phyloP scores from a whole-genome alignment of 2,888 invertebrate genomes.

The Eristalis pertinax region DNA sequence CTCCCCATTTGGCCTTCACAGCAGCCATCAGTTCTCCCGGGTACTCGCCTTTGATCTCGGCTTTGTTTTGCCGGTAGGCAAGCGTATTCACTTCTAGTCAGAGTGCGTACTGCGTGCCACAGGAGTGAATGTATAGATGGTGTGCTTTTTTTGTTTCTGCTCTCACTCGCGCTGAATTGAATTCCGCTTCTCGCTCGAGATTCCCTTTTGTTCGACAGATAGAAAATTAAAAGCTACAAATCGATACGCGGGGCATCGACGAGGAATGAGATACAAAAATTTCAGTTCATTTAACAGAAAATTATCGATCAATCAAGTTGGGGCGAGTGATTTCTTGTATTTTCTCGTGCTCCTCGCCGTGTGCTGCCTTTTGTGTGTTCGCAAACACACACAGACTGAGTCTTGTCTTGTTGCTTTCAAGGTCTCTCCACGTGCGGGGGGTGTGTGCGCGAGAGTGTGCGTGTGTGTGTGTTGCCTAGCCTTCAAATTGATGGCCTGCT shows the following conservation, averaged over 20 bases:
- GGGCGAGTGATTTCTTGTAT: constrained; percentile 56
- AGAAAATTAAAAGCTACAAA: constrained; percentile 71
- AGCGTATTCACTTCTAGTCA: not conserved
- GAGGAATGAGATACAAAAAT: constrained; percentile 57
- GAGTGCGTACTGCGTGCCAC: not conserved
- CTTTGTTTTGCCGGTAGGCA: constrained; percentile 1
- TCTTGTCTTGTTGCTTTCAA: constrained; percentile 39
- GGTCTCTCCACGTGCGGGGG: constrained; percentile 39
- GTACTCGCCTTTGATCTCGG: constrained; percentile 1
- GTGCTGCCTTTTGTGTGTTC: not conserved
- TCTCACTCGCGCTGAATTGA: constrained; percentile 15
- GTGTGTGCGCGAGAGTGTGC: not conserved
- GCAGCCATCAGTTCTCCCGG: not conserved
- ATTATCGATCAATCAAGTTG: constrained; percentile 71
- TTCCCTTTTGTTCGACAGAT: constrained; percentile 45
- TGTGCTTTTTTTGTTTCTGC: not conserved
- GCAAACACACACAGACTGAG: not conserved
- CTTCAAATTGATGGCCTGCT: constrained; percentile 47
- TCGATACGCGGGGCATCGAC: constrained; percentile 41
- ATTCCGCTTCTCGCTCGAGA: constrained; percentile 29
- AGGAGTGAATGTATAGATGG: not conserved
- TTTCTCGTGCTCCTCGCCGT: constrained; percentile 2
- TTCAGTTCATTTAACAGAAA: constrained; percentile 65
- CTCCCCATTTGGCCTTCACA: not conserved
- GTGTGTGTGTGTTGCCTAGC: constrained; percentile 19